Base-by-base conservation (phyloP, 1,140 invertebrate genomes). In the Thrips palmi region DNA sequence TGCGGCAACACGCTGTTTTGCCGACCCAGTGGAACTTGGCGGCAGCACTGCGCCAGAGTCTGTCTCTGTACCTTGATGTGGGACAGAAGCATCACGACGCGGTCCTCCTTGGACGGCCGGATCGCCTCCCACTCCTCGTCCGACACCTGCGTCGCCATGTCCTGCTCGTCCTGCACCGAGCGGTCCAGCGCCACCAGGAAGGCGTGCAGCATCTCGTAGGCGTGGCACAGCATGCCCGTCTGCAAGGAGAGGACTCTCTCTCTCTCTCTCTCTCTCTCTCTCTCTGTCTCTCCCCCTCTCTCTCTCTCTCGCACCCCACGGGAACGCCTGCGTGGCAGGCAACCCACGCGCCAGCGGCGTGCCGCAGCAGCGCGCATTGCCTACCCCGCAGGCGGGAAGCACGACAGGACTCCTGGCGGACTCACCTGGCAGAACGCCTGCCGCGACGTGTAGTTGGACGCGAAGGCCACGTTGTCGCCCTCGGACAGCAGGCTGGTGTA, bases 81-180 rank as follows among this genome's bases (percentile, higher is more conserved):
- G 14, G 59, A 59, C 6, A 82, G 49, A 18, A 83, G 58, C 35
- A 65, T 66, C 18, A 60, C 53, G 33, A 67, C 60, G 33, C 74
- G 62, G 41, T 78, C 71, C 8, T 54, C 44, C 50, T 79, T 79
- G 1, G 67, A 70, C 2, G 73, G 71, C 45, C 72, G 65, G 29
- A 79, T 71, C 1, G 71, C 68, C 45, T 83, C 74, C 71, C 79
- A 85, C 53, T 85, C 78, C 52, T 84, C 80, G 34, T 81, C 74
- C 0, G 74, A 80, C 11, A 82, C 69, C 51, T 72, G 69, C 17
- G 67, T 62, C n/a, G 72, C 71, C 28, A 75, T 59, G 23, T 75
- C 67, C 24, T 70, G 63, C 52, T 84, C 77, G 25, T 69, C 67
- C 18, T 64, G 49, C 10, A 77, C 64, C 0, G 74, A 68, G 30